Evolutionary conservation across 1,140 invertebrate species (phyloP), one percentile per base, ranked within the genome.

Genomic region (Dermatophagoides farinae): DNA sequence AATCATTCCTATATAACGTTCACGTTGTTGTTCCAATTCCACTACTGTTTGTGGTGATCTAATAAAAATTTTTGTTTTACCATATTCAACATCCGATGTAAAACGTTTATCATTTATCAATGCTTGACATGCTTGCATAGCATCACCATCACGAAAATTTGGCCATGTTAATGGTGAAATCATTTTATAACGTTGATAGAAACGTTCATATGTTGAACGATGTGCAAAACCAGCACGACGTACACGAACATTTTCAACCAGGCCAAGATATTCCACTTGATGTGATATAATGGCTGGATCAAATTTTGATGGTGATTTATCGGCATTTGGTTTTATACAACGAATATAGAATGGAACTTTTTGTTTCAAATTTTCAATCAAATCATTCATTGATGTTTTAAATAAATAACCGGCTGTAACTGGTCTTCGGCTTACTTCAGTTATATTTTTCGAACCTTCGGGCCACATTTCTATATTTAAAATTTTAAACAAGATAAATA

Each of bases 21-120:
- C 66, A 60, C 72, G 68, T 69, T 78, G 76, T 68, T 84, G 80
- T 74, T 97, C 92, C 65, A 97, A 71, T 0, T 80, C 76, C 70
- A 95, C 93, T 2, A 97, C 73, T 0, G 90, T 95, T 65, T 80
- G 80, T 0, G 93, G 91, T 18, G 83, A 82, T 55, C 87, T 79
- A 65, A 95, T 89, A 72, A 95, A 95, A 62, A 92, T 79, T 70
- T 95, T 95, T 6, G 87, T 88, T 68, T 83, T 84, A 71, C 89
- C 89, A 79, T 91, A 81, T 63, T 80, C 75, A 8, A 87, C 80
- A 4, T 93, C 76, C 41, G 77, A 69, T 66, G 81, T 78, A 1
- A 92, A 87, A 1, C 86, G 88, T 14, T 86, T 79, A 64, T 82
- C 80, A 0, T 82, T 73, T 1, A 60, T 52, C 46, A 97, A 79